These are phyloP conservation scores for Sinocyclocheilus anophthalmus DNA, from an alignment of 2,113 vertebrate species.

Conservation along the genomic window DNA sequence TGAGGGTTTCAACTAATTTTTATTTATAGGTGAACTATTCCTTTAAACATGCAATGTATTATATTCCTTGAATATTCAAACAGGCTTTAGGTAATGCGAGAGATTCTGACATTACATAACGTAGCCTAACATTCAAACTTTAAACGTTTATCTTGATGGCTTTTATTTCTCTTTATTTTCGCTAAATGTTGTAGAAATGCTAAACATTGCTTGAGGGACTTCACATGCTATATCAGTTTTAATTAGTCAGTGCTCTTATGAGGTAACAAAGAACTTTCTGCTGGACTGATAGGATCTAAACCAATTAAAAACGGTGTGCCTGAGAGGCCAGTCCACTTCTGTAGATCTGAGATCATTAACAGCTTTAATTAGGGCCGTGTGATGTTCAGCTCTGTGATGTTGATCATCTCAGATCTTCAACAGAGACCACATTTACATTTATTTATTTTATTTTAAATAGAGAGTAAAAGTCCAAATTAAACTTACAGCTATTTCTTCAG, in stretches of 20 bases:
- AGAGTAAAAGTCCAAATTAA: neutral
- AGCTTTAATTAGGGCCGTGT: neutral
- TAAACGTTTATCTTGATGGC: neutral
- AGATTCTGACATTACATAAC: neutral
- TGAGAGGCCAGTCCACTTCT: slow-evolving; percentile 17
- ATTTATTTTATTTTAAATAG: neutral
- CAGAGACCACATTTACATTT: neutral
- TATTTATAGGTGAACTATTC: neutral
- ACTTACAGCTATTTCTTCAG: neutral
- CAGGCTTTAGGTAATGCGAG: neutral
- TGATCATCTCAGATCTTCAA: slow-evolving; percentile 4
- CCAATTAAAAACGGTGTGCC: slow-evolving; percentile 14
- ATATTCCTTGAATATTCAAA: neutral
- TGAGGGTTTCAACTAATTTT: no score
- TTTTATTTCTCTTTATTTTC: neutral
- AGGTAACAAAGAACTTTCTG: slow-evolving; percentile 28
- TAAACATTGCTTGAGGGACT: neutral
- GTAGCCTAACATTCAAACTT: neutral
- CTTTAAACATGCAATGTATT: neutral
- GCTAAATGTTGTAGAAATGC: neutral
- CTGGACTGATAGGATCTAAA: slow-evolving; percentile 18
- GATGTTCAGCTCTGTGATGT: neutral
- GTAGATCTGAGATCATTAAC: slow-evolving; percentile 24
- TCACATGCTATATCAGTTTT: slow-evolving; percentile 20
- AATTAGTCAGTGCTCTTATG: slow-evolving; percentile 27